Evolutionary conservation across 2,888 invertebrate species (phyloP).

Genomic region (Eustalomyia histrio): DNA sequence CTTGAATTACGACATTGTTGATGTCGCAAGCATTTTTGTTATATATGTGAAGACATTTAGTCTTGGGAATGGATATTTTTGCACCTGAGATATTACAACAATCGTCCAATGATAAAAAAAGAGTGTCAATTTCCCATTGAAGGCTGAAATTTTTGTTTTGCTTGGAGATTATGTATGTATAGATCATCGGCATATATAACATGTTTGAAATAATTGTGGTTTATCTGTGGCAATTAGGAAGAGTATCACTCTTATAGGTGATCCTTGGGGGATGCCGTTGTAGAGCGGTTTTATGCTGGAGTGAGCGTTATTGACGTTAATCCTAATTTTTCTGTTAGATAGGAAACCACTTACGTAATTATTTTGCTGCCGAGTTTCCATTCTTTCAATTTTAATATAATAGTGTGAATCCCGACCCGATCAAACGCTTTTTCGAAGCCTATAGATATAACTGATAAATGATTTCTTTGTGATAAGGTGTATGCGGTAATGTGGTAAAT

Average conservation of each 20-base stretch:
- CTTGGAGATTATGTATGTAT: too few species aligned
- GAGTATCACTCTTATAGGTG: background rate
- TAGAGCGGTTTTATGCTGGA: background rate
- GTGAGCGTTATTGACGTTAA: background rate
- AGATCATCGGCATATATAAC: too few species aligned
- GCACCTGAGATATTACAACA: too few species aligned
- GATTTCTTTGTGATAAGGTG: background rate
- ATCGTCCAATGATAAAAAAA: too few species aligned
- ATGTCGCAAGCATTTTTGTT: too few species aligned
- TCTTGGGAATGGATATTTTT: too few species aligned
- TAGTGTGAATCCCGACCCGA: background rate
- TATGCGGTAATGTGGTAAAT: background rate
- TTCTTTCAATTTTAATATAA: background rate
- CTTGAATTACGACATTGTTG: too few species aligned
- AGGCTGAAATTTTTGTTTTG: too few species aligned
- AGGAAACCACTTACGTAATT: background rate
- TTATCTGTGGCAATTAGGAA: background rate
- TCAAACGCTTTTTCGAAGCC: background rate
- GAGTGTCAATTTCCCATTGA: too few species aligned
- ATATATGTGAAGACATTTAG: too few species aligned
- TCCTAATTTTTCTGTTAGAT: background rate
- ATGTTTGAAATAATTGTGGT: too few species aligned
- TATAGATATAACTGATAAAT: background rate
- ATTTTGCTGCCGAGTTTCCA: background rate
- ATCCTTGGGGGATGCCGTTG: background rate